These are phyloP conservation scores for Microhierax caerulescens DNA, from an alignment of 2,797 vertebrate species.

Conservation along the genomic window DNA sequence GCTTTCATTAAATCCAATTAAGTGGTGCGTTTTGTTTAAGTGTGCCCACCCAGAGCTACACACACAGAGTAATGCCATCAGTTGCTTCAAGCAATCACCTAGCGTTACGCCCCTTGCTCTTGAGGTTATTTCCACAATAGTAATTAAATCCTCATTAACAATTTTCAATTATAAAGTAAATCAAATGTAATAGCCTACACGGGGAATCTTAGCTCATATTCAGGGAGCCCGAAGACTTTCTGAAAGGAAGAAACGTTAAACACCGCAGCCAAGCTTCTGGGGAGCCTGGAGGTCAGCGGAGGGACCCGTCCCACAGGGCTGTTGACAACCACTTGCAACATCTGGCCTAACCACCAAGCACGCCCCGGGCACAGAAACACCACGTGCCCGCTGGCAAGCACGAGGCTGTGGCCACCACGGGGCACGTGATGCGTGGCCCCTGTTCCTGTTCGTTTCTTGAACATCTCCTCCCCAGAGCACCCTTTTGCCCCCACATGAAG, in stretches of 20 bases:
- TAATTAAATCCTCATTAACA: constrained; percentile 2
- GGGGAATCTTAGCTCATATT: not conserved
- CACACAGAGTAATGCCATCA: not conserved
- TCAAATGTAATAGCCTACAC: not conserved
- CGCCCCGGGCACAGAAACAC: not conserved
- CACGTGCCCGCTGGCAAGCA: not conserved
- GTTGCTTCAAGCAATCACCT: not conserved
- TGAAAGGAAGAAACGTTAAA: not conserved
- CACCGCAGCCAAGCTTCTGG: not conserved
- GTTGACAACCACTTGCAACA: not conserved
- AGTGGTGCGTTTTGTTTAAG: not conserved
- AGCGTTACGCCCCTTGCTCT: rapidly evolving
- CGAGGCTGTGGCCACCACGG: not conserved
- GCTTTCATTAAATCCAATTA: not conserved
- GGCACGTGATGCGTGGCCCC: not conserved
- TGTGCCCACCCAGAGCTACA: not conserved
- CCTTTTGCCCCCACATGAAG: not conserved
- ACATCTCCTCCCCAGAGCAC: not conserved
- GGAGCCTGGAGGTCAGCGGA: not conserved
- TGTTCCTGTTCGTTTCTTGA: not conserved
- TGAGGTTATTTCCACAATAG: not conserved
- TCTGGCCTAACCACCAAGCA: not conserved
- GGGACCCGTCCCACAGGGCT: not conserved
- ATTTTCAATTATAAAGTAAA: not conserved
- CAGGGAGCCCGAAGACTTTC: not conserved